Evolutionary conservation across 2,113 vertebrate genomes (phyloP).

Genomic region (Centropus unirufus): DNA sequence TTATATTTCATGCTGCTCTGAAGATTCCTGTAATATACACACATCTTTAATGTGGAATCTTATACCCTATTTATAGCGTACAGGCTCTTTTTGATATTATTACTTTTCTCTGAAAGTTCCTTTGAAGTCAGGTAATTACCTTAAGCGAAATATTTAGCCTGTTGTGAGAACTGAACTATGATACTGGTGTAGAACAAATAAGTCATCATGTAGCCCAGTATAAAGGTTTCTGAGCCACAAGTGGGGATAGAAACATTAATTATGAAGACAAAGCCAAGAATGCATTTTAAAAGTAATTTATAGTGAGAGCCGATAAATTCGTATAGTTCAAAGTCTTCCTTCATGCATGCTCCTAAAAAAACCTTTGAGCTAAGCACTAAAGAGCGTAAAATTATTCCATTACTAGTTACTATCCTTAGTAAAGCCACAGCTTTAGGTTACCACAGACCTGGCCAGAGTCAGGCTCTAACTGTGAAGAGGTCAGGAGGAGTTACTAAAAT

Average conservation of each 20-base stretch:
- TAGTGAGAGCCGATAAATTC: conserved; percentile 34
- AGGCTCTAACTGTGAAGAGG: background rate
- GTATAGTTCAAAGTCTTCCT: background rate
- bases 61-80: conserved; percentile 67
- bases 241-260: conserved; percentile 16
- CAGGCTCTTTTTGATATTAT: conserved; percentile 64
- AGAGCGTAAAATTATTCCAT: background rate
- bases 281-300: background rate
- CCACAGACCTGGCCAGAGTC: background rate
- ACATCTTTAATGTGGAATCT: conserved; percentile 69
- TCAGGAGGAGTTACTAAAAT: background rate
- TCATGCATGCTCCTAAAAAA: background rate
- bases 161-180: conserved; percentile 44
- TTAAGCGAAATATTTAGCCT: conserved; percentile 63
- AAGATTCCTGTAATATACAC: conserved; percentile 65
- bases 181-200: conserved; percentile 45
- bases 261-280: conserved; percentile 17
- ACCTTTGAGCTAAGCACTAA: background rate
- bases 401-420: background rate
- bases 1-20: conserved; percentile 66
- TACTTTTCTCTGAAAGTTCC: conserved; percentile 61
- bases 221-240: background rate
- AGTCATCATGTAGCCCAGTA: conserved; percentile 24
- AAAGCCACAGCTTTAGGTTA: background rate
- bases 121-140: conserved; percentile 66